Base-by-base conservation (phyloP, 2,888 invertebrate genomes). In the Uropetala carovei region DNA sequence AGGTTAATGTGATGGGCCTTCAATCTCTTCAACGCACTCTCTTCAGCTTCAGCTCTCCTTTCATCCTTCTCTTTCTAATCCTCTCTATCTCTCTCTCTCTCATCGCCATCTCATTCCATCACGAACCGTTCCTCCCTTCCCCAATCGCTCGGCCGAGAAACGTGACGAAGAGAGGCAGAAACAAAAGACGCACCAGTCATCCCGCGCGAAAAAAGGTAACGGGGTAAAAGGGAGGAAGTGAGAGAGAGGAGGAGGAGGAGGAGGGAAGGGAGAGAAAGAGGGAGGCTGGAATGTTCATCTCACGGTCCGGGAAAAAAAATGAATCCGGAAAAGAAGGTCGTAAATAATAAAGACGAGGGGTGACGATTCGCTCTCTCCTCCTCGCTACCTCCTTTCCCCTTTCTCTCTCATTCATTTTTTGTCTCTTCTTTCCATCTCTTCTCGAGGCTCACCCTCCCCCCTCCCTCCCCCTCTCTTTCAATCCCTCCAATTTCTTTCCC, bases 271-370 rank as follows among this genome's bases (percentile, higher is more conserved):
- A 18, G 60, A 7, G 16, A 7, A 60, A 18, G 2, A 16, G 64
- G n/a, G 18, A n/a, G n/a, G n/a, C 16, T 64, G 64, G 64, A 64
- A 64, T 64, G 64, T 64, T 64, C 64, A 64, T 64, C 64, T 64
- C 64, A 18, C 18, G 64, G 64, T 64, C 64, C 64, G 14, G 64
- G 60, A 43, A 3, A 64, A 64, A 64, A 64, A 64, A 14, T 64
- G 64, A 16, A 16, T 64, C 64, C 64, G 64, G 64, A 64, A 64
- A 64, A 64, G 64, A n/a, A 64, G 64, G 64, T 64, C 64, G 64
- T 64, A 64, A 64, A 64, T 64, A 64, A 64, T 64, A 64, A 64
- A 64, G 64, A n/a, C 64, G 64, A 64, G 14, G n/a, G 14, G n/a
- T 64, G 64, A 64, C 64, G 64, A 64, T 64, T 64, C 64, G 16